A percentile compares a stretch with the other conserved stretches of the same genome.
phyloP scores from a whole-genome alignment of 35 echinoderm and acorn worm species.

The Amphiura filiformis region DNA sequence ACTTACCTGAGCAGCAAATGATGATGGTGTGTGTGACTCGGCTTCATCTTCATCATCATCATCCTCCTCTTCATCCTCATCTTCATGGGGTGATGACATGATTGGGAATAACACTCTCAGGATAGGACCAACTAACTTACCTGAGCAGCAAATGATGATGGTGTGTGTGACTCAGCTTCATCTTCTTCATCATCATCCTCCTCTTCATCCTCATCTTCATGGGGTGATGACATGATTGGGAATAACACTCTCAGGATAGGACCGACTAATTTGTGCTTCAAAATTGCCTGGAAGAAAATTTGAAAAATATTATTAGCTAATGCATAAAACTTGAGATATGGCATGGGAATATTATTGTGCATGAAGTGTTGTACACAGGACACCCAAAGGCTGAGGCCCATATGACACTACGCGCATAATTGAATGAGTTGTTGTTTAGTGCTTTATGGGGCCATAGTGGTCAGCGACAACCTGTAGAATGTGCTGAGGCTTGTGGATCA shows the following conservation, averaged over 20 bases:
- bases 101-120: constrained; percentile 87
- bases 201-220: constrained; percentile 67
- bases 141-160: constrained; percentile 76
- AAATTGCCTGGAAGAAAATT: constrained; percentile 53
- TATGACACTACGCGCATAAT: no score
- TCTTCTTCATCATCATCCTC: constrained; percentile 80
- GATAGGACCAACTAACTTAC: constrained; percentile 76
- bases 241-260: constrained; percentile 81
- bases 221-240: constrained; percentile 79
- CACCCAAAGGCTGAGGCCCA: no score
- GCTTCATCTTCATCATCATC: constrained; percentile 73
- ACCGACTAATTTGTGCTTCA: constrained; percentile 84
- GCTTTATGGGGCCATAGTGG: no score
- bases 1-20: constrained; percentile 71
- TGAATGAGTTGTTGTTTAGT: no score
- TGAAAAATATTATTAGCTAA: background rate
- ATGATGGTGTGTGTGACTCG: constrained; percentile 64
- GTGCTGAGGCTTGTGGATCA: no score
- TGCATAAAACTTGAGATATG: no score
- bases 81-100: constrained; percentile 63
- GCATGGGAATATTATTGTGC: no score
- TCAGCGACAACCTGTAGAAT: no score
- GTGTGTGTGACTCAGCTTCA: constrained; percentile 60
- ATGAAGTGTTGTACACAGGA: no score
- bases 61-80: constrained; percentile 78